Conservation (phyloP, 23 tunicate genomes). For the Phallusia fumigata region DNA sequence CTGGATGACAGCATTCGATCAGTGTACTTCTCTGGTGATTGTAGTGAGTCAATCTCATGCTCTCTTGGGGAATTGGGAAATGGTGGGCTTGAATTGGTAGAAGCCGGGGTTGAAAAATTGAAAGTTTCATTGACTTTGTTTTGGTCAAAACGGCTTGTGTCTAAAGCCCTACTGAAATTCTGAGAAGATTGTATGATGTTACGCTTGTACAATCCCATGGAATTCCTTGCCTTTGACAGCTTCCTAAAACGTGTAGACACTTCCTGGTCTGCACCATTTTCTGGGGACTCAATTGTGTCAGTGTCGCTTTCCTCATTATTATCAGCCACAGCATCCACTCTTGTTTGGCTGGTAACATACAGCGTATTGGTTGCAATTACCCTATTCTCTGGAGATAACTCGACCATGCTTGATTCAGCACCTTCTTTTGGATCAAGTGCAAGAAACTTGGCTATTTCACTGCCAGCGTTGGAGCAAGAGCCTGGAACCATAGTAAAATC, state of each 20-base stretch:
- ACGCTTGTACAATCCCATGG: background rate
- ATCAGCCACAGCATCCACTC: background rate
- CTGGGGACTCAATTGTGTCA: background rate
- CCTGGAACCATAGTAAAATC: background rate
- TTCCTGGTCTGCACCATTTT: background rate
- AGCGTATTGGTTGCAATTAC: background rate
- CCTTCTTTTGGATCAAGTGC: background rate
- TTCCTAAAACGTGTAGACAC: background rate
- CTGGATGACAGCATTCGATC: constrained; percentile 2
- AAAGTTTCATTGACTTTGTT: background rate
- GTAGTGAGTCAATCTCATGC: background rate
- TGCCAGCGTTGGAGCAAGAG: background rate
- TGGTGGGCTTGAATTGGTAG: background rate
- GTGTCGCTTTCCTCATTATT: background rate
- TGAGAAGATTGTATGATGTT: background rate
- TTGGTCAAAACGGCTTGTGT: background rate
- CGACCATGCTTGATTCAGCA: background rate
- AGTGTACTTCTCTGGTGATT: constrained; percentile 11
- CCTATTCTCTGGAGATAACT: background rate
- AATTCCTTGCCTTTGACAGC: constrained; percentile 4
- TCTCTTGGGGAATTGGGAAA: background rate
- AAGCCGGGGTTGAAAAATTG: no score
- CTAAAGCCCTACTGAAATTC: background rate
- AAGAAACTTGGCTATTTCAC: background rate
- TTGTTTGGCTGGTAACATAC: background rate